Evolutionary conservation across 2,888 invertebrate genomes (phyloP).

Genomic region (Philereme transversata): DNA sequence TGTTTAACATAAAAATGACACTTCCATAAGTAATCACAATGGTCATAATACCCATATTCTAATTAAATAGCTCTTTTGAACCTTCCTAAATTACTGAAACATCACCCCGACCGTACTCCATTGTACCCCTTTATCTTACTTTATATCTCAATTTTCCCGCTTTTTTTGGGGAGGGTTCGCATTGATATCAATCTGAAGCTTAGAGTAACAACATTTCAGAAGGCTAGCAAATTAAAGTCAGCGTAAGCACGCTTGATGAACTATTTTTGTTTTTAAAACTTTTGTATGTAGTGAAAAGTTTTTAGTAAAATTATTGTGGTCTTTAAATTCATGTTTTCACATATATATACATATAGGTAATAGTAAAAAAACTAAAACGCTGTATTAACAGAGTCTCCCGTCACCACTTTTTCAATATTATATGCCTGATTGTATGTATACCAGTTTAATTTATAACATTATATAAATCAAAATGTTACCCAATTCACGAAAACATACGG

Average conservation of each 20-base stretch:
- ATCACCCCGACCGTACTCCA: slow-evolving; percentile 41
- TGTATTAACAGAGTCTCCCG: no score
- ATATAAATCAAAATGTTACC: no score
- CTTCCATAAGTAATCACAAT: slow-evolving; percentile 21
- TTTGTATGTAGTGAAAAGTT: no score
- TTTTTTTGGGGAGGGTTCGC: slow-evolving; percentile 43
- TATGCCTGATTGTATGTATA: no score
- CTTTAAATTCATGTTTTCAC: no score
- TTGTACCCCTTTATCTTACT: slow-evolving; percentile 57
- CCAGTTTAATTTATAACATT: no score
- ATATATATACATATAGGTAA: no score
- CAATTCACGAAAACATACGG: no score
- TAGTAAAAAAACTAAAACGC: no score
- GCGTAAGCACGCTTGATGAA: neutral
- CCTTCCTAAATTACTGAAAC: slow-evolving; percentile 51
- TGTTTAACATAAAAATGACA: slow-evolving; percentile 4
- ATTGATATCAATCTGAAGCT: slow-evolving; percentile 56
- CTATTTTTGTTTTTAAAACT: no score
- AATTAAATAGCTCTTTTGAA: slow-evolving; percentile 44
- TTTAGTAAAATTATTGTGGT: no score
- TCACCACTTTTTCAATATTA: no score
- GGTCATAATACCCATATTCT: slow-evolving; percentile 24
- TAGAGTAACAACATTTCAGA: neutral
- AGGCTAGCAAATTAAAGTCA: neutral
- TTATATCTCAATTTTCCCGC: slow-evolving; percentile 69